phyloP scores from a whole-genome alignment of 2,113 vertebrate genomes.

The Alethe diademata region DNA sequence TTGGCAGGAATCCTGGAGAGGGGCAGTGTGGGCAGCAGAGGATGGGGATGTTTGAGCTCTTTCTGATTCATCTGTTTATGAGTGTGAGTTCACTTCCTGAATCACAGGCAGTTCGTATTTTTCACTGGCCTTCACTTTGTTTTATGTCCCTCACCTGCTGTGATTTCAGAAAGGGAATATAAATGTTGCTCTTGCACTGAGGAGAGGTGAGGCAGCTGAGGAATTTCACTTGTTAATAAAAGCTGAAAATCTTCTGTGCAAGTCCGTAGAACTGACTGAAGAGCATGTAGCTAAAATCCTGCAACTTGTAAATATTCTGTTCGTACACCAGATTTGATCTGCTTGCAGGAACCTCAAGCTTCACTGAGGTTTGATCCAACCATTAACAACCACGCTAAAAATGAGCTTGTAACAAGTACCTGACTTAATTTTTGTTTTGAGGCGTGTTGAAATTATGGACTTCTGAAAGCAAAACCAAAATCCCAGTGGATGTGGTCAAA shows the following conservation, averaged over 20 bases:
- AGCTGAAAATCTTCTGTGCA: neutral
- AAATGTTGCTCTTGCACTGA: neutral
- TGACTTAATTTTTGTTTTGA: neutral
- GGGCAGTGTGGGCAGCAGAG: neutral
- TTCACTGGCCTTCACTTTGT: neutral
- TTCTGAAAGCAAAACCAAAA: neutral
- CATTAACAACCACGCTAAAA: neutral
- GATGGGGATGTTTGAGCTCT: neutral
- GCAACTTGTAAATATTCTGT: neutral
- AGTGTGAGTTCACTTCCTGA: neutral
- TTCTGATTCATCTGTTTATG: neutral
- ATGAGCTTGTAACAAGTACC: neutral
- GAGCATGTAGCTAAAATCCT: neutral
- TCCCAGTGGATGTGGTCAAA: neutral
- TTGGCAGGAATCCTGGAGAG: neutral
- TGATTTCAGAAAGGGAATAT: neutral
- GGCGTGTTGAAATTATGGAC: accelerated
- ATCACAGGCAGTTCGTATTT: neutral
- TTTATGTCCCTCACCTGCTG: neutral
- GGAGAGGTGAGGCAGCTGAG: neutral
- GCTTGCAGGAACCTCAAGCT: neutral
- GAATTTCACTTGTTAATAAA: neutral
- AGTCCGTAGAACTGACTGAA: neutral
- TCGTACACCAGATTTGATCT: neutral
- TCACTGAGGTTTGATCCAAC: neutral